These are phyloP conservation scores for Gavia stellata DNA, from an alignment of 2,113 vertebrate genomes.

Conservation along the genomic window DNA sequence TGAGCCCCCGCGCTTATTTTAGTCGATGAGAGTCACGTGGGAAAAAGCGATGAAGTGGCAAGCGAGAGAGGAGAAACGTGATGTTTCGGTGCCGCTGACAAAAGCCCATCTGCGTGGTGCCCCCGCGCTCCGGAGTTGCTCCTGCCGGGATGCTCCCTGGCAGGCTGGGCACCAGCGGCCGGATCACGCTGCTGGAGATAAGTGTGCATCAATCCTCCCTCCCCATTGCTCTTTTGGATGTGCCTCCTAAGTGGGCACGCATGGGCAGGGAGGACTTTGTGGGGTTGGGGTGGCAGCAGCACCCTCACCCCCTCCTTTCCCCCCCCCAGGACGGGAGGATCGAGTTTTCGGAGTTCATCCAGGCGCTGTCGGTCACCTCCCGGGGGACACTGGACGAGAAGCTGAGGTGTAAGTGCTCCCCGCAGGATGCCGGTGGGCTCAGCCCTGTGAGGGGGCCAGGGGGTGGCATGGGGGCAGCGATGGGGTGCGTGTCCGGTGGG, in stretches of 20 bases:
- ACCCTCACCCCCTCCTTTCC: background rate
- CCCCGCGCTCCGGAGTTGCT: background rate
- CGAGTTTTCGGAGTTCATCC: constrained; percentile 98
- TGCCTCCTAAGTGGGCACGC: accelerated
- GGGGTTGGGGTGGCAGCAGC: background rate
- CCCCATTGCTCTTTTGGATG: background rate
- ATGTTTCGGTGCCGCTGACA: background rate
- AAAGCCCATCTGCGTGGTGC: accelerated
- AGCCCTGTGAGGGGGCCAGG: background rate
- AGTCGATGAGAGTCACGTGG: background rate
- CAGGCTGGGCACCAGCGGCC: background rate
- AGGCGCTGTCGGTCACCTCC: constrained; percentile 96
- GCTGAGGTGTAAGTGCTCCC: constrained; percentile 86
- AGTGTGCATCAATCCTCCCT: background rate
- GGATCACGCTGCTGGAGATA: background rate
- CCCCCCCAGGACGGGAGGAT: constrained; percentile 88
- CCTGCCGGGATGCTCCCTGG: accelerated
- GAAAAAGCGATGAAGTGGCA: background rate
- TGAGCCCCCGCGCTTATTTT: background rate
- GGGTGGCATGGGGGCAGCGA: accelerated
- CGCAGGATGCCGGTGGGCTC: background rate
- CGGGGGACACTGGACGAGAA: constrained; percentile 97
- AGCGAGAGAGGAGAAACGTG: accelerated
- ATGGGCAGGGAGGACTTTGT: background rate
- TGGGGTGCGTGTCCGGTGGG: accelerated